phyloP scores from a whole-genome alignment of 2,797 vertebrate genomes.

The Hydrolagus colliei region DNA sequence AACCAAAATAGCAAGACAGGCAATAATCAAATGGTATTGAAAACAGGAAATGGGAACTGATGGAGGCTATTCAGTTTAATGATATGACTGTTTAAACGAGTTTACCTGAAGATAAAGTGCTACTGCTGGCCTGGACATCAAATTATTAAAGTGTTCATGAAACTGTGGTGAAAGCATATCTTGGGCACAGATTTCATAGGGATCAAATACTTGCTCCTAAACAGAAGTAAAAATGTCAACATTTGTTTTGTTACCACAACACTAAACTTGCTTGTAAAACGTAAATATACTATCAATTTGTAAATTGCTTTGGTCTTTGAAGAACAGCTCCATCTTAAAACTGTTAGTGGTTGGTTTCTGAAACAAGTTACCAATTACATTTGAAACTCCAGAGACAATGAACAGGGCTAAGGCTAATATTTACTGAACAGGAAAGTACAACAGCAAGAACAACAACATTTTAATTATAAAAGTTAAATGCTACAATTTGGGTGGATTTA shows the following conservation, averaged over 20 bases:
- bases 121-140: slow-evolving; percentile 79
- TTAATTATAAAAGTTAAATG: not conserved
- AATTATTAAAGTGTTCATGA: slow-evolving; percentile 81
- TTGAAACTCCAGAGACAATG: not conserved
- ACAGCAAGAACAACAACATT: not conserved
- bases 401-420: not conserved
- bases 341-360: not conserved
- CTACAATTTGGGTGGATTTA: not conserved
- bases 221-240: not conserved
- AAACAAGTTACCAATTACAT: not conserved
- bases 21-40: too few relatives aligned
- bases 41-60: too few relatives aligned
- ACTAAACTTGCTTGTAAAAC: not conserved
- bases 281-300: not conserved
- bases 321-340: not conserved
- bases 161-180: slow-evolving; percentile 85
- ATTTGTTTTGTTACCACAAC: not conserved
- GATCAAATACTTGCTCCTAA: slow-evolving; percentile 96
- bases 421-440: not conserved
- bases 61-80: too few relatives aligned
- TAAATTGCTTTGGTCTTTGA: not conserved
- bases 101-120: slow-evolving; percentile 86
- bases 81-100: not conserved
- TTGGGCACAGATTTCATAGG: slow-evolving; percentile 91
- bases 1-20: too few relatives aligned